A percentile compares a stretch with the other conserved stretches of the same genome.
These are phyloP conservation scores for Ptilorrhoa leucosticta DNA, from an alignment of 2,113 vertebrate species.

Conservation along the genomic window DNA sequence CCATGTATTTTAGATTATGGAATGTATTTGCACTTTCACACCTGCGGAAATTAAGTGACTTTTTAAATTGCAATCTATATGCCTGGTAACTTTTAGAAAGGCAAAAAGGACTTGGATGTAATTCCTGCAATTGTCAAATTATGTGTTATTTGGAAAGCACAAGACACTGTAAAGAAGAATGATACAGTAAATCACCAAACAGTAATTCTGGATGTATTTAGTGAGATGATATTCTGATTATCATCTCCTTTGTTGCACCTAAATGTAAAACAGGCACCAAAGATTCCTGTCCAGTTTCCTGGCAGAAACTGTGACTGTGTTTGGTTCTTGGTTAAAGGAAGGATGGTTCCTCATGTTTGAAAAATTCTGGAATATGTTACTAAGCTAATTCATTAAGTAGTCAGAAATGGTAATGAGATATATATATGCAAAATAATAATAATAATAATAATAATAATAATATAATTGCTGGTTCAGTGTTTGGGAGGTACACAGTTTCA, in stretches of 20 bases:
- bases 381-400: not conserved
- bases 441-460: not conserved
- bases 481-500: not conserved
- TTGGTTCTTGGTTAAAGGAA: not conserved
- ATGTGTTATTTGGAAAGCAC: not conserved
- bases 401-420: not conserved
- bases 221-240: not conserved
- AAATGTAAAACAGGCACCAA: not conserved
- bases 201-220: not conserved
- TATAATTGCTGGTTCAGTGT: not conserved
- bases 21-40: not conserved
- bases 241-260: not conserved
- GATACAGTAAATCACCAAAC: not conserved
- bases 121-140: not conserved
- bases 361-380: not conserved
- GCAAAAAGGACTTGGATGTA: not conserved
- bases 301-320: not conserved
- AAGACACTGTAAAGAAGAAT: not conserved
- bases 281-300: not conserved
- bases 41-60: not conserved
- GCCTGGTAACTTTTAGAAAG: not conserved
- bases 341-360: not conserved
- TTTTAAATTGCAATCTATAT: not conserved
- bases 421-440: not conserved
- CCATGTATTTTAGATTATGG: not conserved